Conservation (phyloP, 2,113 vertebrate genomes). For the Cygnus atratus region DNA sequence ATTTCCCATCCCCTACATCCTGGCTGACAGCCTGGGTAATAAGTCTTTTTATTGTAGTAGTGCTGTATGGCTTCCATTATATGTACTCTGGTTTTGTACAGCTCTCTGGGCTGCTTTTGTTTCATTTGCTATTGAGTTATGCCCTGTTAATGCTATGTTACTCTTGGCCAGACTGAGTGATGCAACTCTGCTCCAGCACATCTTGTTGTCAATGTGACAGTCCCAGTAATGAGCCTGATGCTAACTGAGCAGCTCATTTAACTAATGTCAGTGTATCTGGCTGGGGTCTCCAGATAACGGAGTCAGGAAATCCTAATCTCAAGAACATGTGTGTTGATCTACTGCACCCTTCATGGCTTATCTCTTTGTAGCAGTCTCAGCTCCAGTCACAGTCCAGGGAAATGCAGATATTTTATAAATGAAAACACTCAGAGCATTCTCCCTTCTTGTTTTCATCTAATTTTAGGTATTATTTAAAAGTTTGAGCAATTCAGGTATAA, state of each 20-base stretch:
- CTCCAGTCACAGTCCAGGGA: not conserved
- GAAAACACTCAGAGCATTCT: not conserved
- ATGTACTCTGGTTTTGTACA: not conserved
- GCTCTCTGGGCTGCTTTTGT: not conserved
- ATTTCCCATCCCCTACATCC: slow-evolving; percentile 82
- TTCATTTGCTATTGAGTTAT: not conserved
- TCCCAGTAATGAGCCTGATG: not conserved
- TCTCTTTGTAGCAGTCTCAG: not conserved
- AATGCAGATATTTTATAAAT: not conserved
- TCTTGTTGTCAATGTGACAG: rapidly evolving
- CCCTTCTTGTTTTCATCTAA: not conserved
- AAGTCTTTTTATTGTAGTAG: not conserved
- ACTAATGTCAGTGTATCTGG: not conserved
- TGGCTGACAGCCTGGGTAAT: slow-evolving; percentile 81
- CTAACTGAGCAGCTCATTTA: not conserved
- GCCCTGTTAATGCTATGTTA: not conserved
- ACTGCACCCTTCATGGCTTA: not conserved
- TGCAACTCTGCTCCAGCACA: not conserved
- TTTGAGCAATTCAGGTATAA: not conserved
- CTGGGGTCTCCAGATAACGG: not conserved
- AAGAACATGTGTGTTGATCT: not conserved
- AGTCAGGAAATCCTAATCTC: not conserved
- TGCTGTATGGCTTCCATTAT: not conserved
- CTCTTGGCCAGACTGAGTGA: not conserved
- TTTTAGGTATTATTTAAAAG: not conserved